Evolutionary conservation across 2,113 vertebrate species (phyloP).

Genomic region (Choloepus hoffmanni): DNA sequence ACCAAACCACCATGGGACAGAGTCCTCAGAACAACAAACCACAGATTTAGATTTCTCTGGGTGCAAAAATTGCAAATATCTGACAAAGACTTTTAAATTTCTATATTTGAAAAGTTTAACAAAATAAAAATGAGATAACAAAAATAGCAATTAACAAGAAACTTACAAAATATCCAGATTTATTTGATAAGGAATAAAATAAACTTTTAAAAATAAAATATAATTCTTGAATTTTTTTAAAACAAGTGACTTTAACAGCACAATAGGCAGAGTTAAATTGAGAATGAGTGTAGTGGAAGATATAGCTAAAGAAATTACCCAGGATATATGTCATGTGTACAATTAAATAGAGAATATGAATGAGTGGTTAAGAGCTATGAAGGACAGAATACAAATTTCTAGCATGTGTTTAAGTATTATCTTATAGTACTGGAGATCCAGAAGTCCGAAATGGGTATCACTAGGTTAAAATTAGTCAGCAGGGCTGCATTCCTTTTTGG

Average conservation of each 20-base stretch:
- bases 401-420: background rate
- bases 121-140: background rate
- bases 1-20: background rate
- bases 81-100: background rate
- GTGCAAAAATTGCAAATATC: background rate
- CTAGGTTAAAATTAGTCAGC: background rate
- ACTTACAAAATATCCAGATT: background rate
- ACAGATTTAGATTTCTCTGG: background rate
- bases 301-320: no score
- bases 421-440: background rate
- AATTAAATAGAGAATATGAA: no score
- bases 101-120: background rate
- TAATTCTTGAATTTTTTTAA: background rate
- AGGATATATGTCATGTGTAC: no score
- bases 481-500: background rate
- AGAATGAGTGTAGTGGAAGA: background rate
- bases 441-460: background rate
- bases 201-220: background rate
- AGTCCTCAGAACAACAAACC: background rate
- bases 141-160: background rate
- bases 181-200: background rate
- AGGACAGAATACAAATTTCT: no score
- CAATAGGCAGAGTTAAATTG: background rate
- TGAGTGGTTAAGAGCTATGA: no score
- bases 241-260: background rate